Conservation (phyloP, 2,888 invertebrate species). For the Agonopterix heracliana region DNA sequence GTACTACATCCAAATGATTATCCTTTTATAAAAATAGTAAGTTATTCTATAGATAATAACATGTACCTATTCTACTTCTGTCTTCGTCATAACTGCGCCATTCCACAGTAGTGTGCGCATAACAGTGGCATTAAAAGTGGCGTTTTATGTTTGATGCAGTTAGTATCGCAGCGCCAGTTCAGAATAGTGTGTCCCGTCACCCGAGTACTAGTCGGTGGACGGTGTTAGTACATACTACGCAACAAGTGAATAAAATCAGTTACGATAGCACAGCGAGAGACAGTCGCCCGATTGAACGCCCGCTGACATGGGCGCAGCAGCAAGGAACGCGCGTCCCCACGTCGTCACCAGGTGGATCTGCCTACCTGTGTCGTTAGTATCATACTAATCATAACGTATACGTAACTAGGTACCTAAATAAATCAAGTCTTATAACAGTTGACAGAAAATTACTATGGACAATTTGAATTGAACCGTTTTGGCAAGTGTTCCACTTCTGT, state of each 20-base stretch:
- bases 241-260: slow-evolving; percentile 64
- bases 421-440: neutral
- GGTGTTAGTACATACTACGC: slow-evolving; percentile 49
- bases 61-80: too few relatives aligned
- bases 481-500: neutral
- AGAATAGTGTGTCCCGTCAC: slow-evolving; percentile 49
- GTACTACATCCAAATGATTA: too few relatives aligned
- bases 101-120: slow-evolving; percentile 38
- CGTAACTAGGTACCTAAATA: too few relatives aligned
- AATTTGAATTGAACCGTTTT: neutral
- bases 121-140: slow-evolving; percentile 35
- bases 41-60: too few relatives aligned
- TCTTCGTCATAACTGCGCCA: slow-evolving; percentile 10
- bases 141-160: slow-evolving; percentile 47
- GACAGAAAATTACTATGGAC: neutral
- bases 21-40: too few relatives aligned
- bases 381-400: neutral
- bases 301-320: slow-evolving; percentile 66
- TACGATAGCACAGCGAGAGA: slow-evolving; percentile 45
- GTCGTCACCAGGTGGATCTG: slow-evolving; percentile 71
- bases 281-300: slow-evolving; percentile 53
- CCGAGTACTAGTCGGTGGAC: slow-evolving; percentile 14
- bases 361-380: slow-evolving; percentile 62
- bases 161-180: slow-evolving; percentile 52
- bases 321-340: slow-evolving; percentile 68